Conservation (phyloP, 2,113 vertebrate genomes). For the Centropus bengalensis region DNA sequence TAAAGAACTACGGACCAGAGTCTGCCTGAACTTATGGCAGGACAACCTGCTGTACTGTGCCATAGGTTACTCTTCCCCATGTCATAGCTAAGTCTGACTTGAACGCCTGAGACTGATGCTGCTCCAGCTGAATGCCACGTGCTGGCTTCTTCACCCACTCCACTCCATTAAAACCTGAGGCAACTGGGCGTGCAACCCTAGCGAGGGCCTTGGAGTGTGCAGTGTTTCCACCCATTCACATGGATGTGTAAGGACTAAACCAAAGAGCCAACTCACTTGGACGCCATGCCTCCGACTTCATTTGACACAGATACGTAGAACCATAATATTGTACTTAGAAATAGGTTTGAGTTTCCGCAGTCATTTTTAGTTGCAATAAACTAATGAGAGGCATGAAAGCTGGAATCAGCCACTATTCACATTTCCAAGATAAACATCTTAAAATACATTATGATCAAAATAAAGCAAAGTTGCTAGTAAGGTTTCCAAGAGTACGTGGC, state of each 20-base stretch:
- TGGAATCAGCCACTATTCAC: neutral
- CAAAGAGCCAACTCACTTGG: neutral
- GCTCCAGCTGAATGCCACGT: neutral
- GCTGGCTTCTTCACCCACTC: neutral
- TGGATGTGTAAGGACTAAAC: neutral
- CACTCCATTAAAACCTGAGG: no score
- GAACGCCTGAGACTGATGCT: neutral
- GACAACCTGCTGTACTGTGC: fast-evolving
- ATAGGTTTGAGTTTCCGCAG: constrained; percentile 3
- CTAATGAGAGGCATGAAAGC: constrained; percentile 6
- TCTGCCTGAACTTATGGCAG: neutral
- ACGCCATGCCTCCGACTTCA: neutral
- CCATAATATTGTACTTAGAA: constrained; percentile 40
- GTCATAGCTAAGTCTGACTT: fast-evolving
- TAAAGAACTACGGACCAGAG: fast-evolving
- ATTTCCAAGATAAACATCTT: constrained; percentile 62
- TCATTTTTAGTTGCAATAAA: constrained; percentile 55
- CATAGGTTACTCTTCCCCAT: fast-evolving
- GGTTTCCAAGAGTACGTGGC: constrained; percentile 47
- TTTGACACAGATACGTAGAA: constrained; percentile 4
- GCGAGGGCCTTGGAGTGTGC: fast-evolving
- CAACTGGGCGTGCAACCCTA: fast-evolving
- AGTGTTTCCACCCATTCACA: fast-evolving
- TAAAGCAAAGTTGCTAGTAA: neutral
- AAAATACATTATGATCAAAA: constrained; percentile 55